Evolutionary conservation across 2,888 invertebrate genomes (phyloP).

Genomic region (Andrena hattorfiana): DNA sequence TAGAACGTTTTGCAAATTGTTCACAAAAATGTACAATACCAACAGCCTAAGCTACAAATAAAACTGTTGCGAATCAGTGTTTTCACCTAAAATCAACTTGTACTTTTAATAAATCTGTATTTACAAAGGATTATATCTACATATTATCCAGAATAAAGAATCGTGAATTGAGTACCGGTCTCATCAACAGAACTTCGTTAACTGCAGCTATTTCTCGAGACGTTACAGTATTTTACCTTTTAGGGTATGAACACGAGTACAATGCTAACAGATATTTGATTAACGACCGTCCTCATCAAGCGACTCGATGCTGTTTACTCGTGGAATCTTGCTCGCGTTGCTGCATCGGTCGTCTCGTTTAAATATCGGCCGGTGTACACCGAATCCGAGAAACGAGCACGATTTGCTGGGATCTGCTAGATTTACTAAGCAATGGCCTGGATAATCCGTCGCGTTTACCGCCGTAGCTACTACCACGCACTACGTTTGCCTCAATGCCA

Average conservation of each 20-base stretch:
- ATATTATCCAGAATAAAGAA: background rate
- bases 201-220: conserved; percentile 17
- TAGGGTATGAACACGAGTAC: conserved; percentile 29
- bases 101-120: too few relatives aligned
- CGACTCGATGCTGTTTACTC: conserved; percentile 60
- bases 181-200: conserved; percentile 21
- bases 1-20: too few relatives aligned
- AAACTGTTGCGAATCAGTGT: background rate
- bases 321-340: conserved; percentile 44
- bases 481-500: conserved; percentile 25
- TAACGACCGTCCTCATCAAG: conserved; percentile 64
- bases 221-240: conserved; percentile 21
- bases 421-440: conserved; percentile 77
- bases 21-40: too few relatives aligned
- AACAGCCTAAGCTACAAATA: too few relatives aligned
- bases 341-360: conserved; percentile 59
- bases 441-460: conserved; percentile 74
- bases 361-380: conserved; percentile 66
- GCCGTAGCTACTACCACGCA: conserved; percentile 38
- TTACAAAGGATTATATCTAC: background rate
- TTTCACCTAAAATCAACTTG: background rate
- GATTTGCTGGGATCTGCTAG: conserved; percentile 73
- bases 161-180: background rate
- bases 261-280: conserved; percentile 64
- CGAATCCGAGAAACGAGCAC: conserved; percentile 68